Evolutionary conservation across 2,888 invertebrate species (phyloP), one percentile per base, ranked within the genome.

Genomic region (Limnephilus marmoratus): DNA sequence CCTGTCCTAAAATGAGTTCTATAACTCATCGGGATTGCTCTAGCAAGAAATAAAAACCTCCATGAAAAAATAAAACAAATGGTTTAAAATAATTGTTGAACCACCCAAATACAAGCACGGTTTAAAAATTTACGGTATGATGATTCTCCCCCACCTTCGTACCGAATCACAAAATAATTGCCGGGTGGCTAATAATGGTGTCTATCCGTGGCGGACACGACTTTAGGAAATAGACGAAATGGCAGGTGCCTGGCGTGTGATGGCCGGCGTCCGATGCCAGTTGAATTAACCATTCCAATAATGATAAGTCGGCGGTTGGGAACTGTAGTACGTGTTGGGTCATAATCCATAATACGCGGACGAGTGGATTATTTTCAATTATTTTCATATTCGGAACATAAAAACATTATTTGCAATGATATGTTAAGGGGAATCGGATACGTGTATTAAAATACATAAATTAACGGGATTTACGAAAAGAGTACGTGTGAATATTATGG

Each of bases 191-290:
- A 68, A 68, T 68, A n/a, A 68, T 68, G 68, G 68, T 68, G n/a
- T n/a, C 68, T 68, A 68, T 68, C 24, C 68, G 9, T 24, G 68
- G 24, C 68, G 24, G 68, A 68, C 68, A 68, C 68, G 68, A 68
- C 68, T 68, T 68, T 68, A 68, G 68, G 68, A 68, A 68, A 68
- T 68, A 68, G 68, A 68, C 68, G 68, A 68, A 68, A 68, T 68
- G 24, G 68, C 68, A 68, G 68, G 68, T 68, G 68, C 68, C 24
- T 1, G 68, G 68, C 68, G 68, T 24, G 7, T 41, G 13, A 68
- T 53, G 68, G 24, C 68, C n/a, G 68, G 53, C 53, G 53, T 53
- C 18, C 53, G 53, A 18, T 53, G 18, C 53, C 53, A 4, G 53
- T n/a, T 24, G 68, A 68, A 68, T 68, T 68, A 68, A 53, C 15